phyloP scores from a whole-genome alignment of 2,888 invertebrate genomes.

The Hylaea fasciaria region DNA sequence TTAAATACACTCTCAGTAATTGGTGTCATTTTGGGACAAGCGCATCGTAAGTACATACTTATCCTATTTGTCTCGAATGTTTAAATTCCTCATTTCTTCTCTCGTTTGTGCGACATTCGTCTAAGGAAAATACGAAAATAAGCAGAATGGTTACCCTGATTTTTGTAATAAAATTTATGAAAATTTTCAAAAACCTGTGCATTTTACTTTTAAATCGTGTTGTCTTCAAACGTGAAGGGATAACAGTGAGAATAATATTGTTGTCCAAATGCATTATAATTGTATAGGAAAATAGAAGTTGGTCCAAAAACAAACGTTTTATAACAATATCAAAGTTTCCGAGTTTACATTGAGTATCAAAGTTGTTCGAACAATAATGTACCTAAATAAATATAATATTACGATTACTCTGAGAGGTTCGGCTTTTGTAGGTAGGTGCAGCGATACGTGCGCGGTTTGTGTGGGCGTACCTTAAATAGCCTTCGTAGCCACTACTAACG shows the following conservation, averaged over 20 bases:
- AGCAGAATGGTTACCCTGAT: slow-evolving; percentile 67
- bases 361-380: slow-evolving; percentile 42
- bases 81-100: slow-evolving; percentile 19
- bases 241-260: slow-evolving; percentile 42
- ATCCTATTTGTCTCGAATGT: slow-evolving; percentile 36
- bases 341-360: slow-evolving; percentile 46
- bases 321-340: slow-evolving; percentile 50
- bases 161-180: slow-evolving; percentile 53
- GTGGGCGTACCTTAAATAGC: background rate
- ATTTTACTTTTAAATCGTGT: slow-evolving; percentile 39
- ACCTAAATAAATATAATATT: slow-evolving; percentile 39
- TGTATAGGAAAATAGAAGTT: slow-evolving; percentile 40
- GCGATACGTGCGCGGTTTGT: slow-evolving; percentile 3
- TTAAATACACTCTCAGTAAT: slow-evolving; percentile 49
- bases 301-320: slow-evolving; percentile 43
- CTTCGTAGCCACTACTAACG: too few species aligned
- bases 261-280: slow-evolving; percentile 43
- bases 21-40: slow-evolving; percentile 71
- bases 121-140: slow-evolving; percentile 38
- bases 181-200: slow-evolving; percentile 67
- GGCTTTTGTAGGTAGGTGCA: background rate
- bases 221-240: slow-evolving; percentile 42
- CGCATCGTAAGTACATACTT: slow-evolving; percentile 38
- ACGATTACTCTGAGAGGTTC: slow-evolving; percentile 38
- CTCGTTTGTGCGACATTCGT: slow-evolving; percentile 37